Conservation (phyloP, 2,797 vertebrate species). For the Sebastes steindachneri region DNA sequence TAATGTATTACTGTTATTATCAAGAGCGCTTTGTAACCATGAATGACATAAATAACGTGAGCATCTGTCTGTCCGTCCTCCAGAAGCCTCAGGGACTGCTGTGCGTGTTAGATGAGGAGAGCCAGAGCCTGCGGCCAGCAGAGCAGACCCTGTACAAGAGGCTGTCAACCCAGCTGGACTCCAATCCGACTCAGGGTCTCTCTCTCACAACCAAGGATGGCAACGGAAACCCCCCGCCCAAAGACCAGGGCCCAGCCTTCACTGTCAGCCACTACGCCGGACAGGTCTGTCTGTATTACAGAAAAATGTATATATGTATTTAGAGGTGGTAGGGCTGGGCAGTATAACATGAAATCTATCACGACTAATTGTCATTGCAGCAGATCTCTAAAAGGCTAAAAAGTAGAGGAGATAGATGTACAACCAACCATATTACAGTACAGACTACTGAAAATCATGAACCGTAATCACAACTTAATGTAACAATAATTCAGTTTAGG, state of each 20-base stretch:
- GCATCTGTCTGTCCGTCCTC: slow-evolving; percentile 32
- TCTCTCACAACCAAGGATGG: slow-evolving; percentile 91
- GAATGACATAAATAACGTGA: slow-evolving; percentile 38
- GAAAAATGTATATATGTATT: not conserved
- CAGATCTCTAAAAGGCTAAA: not conserved
- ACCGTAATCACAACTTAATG: not conserved
- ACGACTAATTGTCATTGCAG: not conserved
- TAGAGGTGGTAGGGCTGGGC: not conserved
- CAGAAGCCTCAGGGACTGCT: slow-evolving; percentile 94
- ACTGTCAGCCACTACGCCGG: slow-evolving; percentile 91
- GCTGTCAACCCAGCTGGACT: slow-evolving; percentile 88
- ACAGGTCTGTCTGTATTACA: slow-evolving; percentile 82
- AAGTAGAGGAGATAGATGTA: not conserved
- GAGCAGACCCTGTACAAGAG: slow-evolving; percentile 91
- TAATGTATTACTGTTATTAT: slow-evolving; percentile 17
- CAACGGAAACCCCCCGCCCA: slow-evolving; percentile 92
- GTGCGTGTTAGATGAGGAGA: slow-evolving; percentile 93
- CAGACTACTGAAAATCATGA: not conserved
- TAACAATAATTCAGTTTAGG: not conserved
- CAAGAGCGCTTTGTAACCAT: slow-evolving; percentile 23
- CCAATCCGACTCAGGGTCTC: slow-evolving; percentile 81
- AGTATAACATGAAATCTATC: not conserved
- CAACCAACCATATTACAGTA: not conserved
- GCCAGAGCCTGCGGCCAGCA: slow-evolving; percentile 84
- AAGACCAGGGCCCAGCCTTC: slow-evolving; percentile 89